These are phyloP conservation scores for Gymnothorax javanicus DNA, from an alignment of 2,797 vertebrate genomes.

Conservation along the genomic window DNA sequence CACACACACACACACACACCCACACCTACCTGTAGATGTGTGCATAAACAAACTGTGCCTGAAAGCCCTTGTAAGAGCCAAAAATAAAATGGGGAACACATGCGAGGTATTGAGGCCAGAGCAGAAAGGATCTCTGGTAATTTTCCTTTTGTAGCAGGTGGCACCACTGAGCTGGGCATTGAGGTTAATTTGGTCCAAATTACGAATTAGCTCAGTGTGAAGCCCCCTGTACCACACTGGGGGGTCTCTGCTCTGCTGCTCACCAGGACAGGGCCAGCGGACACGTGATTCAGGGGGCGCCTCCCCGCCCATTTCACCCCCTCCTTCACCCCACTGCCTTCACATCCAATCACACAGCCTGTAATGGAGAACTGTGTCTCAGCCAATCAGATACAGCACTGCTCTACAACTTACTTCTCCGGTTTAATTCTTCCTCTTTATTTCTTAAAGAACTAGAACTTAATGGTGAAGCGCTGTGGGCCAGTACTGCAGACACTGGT, in stretches of 20 bases:
- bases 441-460: too few species aligned
- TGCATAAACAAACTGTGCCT: too few species aligned
- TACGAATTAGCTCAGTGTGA: neutral
- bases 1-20: too few species aligned
- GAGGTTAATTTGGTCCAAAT: neutral
- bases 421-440: too few species aligned
- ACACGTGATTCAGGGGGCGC: neutral
- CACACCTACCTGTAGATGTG: neutral
- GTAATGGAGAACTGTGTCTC: too few species aligned
- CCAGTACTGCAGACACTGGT: too few species aligned
- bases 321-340: too few species aligned
- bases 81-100: neutral
- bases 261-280: neutral
- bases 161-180: neutral
- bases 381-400: too few species aligned
- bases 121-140: neutral
- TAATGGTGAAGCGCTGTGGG: too few species aligned
- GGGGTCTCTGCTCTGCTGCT: neutral
- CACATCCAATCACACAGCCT: too few species aligned
- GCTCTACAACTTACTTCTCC: too few species aligned
- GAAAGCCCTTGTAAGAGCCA: neutral
- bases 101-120: neutral
- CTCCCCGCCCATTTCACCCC: too few species aligned
- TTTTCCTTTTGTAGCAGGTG: neutral
- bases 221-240: neutral